Percentiles rank a stretch among this genome's conserved stretches.
Conservation (phyloP, 2,797 vertebrate species). For the Carduelis carduelis region DNA sequence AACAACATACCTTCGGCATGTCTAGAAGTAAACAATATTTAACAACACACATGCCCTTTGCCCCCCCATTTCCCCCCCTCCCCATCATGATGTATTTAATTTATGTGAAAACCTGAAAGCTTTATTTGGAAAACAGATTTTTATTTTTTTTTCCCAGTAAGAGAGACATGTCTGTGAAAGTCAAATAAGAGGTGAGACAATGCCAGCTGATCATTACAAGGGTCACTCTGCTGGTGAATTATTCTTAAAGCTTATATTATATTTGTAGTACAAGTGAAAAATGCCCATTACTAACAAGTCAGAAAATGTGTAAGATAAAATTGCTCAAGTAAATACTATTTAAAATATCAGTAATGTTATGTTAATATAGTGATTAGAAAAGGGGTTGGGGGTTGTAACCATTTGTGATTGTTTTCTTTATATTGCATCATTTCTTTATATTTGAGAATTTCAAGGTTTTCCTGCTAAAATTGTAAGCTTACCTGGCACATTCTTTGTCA, state of each 20-base stretch:
- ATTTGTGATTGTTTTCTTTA: neutral
- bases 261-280: neutral
- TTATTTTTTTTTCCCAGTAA: neutral
- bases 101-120: neutral
- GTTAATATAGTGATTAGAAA: neutral
- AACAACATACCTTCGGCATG: neutral
- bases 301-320: neutral
- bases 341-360: neutral
- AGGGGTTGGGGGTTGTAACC: fast-evolving
- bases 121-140: neutral
- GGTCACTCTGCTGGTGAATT: neutral
- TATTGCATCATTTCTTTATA: neutral
- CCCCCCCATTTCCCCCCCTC: fast-evolving
- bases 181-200: neutral
- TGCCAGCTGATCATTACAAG: neutral
- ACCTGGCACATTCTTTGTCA: neutral
- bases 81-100: fast-evolving
- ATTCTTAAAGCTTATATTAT: neutral
- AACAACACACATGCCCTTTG: fast-evolving
- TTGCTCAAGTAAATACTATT: neutral
- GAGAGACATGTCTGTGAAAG: neutral
- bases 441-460: neutral
- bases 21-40: neutral
- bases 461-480: neutral
- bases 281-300: neutral